A percentile compares a stretch with the other conserved stretches of the same genome.
Evolutionary conservation across 2,113 vertebrate species (phyloP).

Genomic region (Corythornis cristatus): DNA sequence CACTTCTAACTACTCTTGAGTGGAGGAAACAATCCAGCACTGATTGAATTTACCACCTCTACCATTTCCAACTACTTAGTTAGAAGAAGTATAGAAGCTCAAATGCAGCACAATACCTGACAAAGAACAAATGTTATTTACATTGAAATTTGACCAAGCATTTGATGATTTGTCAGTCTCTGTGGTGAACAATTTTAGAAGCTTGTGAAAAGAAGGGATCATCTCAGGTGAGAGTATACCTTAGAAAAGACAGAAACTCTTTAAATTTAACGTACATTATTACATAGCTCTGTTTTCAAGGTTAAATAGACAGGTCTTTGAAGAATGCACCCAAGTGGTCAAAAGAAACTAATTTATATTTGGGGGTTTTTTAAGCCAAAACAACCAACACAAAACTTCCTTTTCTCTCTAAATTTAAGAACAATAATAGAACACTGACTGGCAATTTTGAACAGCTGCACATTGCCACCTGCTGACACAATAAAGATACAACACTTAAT

Average conservation of each 20-base stretch:
- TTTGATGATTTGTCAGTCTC: not conserved
- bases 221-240: not conserved
- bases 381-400: not conserved
- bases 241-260: not conserved
- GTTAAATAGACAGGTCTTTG: not conserved
- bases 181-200: not conserved
- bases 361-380: not conserved
- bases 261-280: not conserved
- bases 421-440: not conserved
- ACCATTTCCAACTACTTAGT: not conserved
- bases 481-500: not conserved
- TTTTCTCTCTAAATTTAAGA: not conserved
- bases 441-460: not conserved
- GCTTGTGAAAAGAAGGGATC: not conserved
- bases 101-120: not conserved
- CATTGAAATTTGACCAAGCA: not conserved
- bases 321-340: not conserved
- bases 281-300: not conserved
- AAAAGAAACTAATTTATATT: not conserved
- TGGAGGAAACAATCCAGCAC: not conserved
- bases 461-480: constrained; percentile 43
- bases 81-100: not conserved
- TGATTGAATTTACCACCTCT: not conserved
- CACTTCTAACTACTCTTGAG: not conserved
- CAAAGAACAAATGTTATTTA: not conserved